Percentiles rank a stretch among this genome's conserved stretches.
Conservation (phyloP, 1,140 invertebrate species). For the Stegodyphus mimosarum region DNA sequence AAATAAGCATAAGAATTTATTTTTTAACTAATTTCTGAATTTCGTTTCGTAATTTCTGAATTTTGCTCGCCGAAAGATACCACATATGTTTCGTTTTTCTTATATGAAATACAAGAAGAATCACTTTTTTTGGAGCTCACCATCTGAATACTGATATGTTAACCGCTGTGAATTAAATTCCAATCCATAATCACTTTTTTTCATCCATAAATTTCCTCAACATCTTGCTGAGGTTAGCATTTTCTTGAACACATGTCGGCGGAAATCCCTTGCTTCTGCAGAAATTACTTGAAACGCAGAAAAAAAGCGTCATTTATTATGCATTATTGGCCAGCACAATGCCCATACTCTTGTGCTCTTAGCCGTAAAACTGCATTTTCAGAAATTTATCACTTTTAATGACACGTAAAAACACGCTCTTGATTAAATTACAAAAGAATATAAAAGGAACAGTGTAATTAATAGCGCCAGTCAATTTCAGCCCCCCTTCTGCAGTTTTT, state of each 20-base stretch:
- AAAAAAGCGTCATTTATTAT: conserved; percentile 52
- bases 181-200: conserved; percentile 10
- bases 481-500: conserved; percentile 12
- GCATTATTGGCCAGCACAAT: conserved; percentile 46
- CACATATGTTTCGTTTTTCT: too few relatives aligned
- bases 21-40: too few relatives aligned
- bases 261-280: conserved; percentile 23
- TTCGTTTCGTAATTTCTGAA: too few relatives aligned
- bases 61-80: too few relatives aligned
- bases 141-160: background rate
- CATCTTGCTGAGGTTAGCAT: background rate
- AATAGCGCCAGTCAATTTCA: conserved; percentile 54
- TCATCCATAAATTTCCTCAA: background rate
- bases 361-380: conserved; percentile 46
- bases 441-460: conserved; percentile 43
- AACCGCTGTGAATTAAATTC: background rate
- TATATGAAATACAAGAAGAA: too few relatives aligned
- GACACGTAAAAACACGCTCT: conserved; percentile 53
- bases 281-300: conserved; percentile 34
- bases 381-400: conserved; percentile 58
- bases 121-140: too few relatives aligned
- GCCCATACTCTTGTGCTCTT: background rate
- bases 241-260: conserved; percentile 47
- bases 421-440: conserved; percentile 54
- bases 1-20: too few relatives aligned